Percentiles rank a stretch among this genome's conserved stretches.
Conservation (phyloP, 1,140 invertebrate genomes). For the Drosophila arizonae region DNA sequence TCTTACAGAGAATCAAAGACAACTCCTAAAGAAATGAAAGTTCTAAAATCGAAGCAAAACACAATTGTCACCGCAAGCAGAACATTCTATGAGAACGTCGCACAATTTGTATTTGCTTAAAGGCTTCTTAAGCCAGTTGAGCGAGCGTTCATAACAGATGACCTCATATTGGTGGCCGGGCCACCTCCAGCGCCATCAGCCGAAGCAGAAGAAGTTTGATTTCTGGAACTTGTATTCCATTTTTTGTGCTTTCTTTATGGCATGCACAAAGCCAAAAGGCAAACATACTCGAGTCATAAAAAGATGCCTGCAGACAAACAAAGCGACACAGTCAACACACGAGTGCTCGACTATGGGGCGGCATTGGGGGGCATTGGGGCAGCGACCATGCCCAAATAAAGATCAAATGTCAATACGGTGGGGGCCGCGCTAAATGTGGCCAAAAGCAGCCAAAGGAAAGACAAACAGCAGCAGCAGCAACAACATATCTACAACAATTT, state of each 20-base stretch:
- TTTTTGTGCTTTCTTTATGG: slow-evolving; percentile 63
- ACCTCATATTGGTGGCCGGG: slow-evolving; percentile 66
- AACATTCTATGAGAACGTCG: neutral
- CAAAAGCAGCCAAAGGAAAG: slow-evolving; percentile 61
- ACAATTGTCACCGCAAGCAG: slow-evolving; percentile 10
- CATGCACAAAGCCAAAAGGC: slow-evolving; percentile 74
- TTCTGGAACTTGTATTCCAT: slow-evolving; percentile 53
- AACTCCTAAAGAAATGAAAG: neutral
- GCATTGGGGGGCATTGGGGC: slow-evolving; percentile 1
- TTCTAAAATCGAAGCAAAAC: neutral
- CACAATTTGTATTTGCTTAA: slow-evolving; percentile 59
- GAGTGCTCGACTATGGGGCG: neutral
- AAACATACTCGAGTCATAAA: slow-evolving; percentile 80
- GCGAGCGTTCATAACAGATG: slow-evolving; percentile 73
- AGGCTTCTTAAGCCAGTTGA: slow-evolving; percentile 56
- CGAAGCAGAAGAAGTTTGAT: slow-evolving; percentile 53
- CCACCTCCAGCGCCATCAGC: neutral
- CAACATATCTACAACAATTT: slow-evolving; percentile 75
- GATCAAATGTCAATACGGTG: slow-evolving; percentile 76
- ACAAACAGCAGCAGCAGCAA: slow-evolving; percentile 58
- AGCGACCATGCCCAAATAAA: slow-evolving; percentile 66
- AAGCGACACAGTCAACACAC: slow-evolving; percentile 66
- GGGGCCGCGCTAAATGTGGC: slow-evolving; percentile 65
- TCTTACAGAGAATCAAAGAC: no score
- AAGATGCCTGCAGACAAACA: slow-evolving; percentile 80